These are phyloP conservation scores for Adelges cooleyi DNA, from an alignment of 1,140 invertebrate genomes.

Conservation along the genomic window DNA sequence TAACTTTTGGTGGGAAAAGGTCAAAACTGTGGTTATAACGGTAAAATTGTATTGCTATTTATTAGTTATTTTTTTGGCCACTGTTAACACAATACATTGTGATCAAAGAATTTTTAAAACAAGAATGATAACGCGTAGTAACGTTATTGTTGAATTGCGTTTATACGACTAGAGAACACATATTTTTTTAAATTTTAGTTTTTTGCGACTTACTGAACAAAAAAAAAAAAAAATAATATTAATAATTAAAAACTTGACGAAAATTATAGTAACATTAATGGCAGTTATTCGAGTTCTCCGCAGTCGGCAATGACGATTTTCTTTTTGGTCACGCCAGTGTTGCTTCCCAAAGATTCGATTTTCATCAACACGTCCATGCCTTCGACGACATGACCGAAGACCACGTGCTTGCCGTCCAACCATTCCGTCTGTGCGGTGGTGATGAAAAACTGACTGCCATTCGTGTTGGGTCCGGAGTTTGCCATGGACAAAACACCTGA, in stretches of 20 bases:
- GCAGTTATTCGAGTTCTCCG: slow-evolving; percentile 54
- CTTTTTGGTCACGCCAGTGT: slow-evolving; percentile 76
- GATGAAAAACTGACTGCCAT: slow-evolving; percentile 98
- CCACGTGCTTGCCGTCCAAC: slow-evolving; percentile 93
- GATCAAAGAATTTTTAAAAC: background rate
- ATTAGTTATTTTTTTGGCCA: slow-evolving; percentile 19
- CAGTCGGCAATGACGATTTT: slow-evolving; percentile 69
- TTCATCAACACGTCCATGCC: slow-evolving; percentile 92
- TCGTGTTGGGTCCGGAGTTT: slow-evolving; percentile 95
- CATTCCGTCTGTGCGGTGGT: slow-evolving; percentile 88
- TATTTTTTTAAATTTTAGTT: too few relatives aligned
- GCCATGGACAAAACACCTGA: slow-evolving; percentile 84
- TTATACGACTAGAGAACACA: too few relatives aligned
- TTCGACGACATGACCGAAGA: slow-evolving; percentile 89
- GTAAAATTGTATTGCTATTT: slow-evolving; percentile 1
- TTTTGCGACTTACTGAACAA: too few relatives aligned
- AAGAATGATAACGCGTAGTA: slow-evolving; percentile 2
- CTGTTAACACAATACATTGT: slow-evolving; percentile 18
- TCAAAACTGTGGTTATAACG: too few relatives aligned
- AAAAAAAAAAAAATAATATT: too few relatives aligned
- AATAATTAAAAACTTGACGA: background rate
- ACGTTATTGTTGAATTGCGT: background rate
- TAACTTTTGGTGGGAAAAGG: too few relatives aligned
- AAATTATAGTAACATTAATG: background rate
- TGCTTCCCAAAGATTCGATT: slow-evolving; percentile 65